Evolutionary conservation across 2,888 invertebrate genomes (phyloP).

Genomic region (Timema cristinae): DNA sequence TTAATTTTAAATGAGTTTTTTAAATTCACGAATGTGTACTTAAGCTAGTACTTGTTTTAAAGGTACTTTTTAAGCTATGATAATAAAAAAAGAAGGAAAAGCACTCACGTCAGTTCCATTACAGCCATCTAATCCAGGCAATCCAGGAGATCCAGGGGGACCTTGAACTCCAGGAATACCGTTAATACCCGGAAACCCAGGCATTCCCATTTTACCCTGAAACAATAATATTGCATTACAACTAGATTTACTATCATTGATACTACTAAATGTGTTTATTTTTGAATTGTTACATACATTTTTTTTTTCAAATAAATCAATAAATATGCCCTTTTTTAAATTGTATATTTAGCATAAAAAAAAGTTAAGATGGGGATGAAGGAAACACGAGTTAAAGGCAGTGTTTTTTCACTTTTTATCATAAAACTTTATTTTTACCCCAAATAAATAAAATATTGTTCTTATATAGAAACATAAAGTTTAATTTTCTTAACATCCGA

Average conservation of each 20-base stretch:
- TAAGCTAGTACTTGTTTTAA: too few relatives aligned
- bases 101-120: constrained; percentile 87
- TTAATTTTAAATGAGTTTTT: too few relatives aligned
- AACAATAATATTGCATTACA: constrained; percentile 21
- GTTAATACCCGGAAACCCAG: constrained; percentile 77
- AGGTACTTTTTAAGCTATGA: too few relatives aligned
- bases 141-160: constrained; percentile 66
- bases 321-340: background rate
- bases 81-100: background rate
- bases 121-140: constrained; percentile 88
- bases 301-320: background rate
- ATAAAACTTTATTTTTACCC: too few relatives aligned
- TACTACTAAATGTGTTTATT: constrained; percentile 6
- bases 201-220: constrained; percentile 77
- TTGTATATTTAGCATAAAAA: too few relatives aligned
- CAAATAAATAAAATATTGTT: too few relatives aligned
- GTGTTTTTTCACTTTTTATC: too few relatives aligned
- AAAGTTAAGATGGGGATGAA: too few relatives aligned
- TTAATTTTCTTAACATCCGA: too few relatives aligned
- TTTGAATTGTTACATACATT: background rate
- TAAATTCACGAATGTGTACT: too few relatives aligned
- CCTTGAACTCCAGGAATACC: constrained; percentile 71
- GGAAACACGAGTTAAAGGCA: too few relatives aligned
- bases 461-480: too few relatives aligned
- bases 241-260: background rate